A percentile compares a stretch with the other conserved stretches of the same genome.
phyloP scores from a whole-genome alignment of 2,797 vertebrate genomes.

The Bovichtus diacanthus region DNA sequence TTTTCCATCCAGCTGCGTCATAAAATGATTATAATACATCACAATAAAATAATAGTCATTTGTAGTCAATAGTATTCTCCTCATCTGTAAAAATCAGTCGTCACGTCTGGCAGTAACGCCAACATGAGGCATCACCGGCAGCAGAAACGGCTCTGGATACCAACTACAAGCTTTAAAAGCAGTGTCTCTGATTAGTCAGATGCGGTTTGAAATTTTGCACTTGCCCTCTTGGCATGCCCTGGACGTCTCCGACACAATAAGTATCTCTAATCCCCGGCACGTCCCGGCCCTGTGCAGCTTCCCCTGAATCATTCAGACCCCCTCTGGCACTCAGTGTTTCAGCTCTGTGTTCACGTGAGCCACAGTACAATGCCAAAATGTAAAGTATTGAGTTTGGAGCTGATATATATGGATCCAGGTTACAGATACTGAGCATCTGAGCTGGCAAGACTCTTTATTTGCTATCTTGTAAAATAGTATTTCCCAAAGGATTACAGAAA shows the following conservation, averaged over 20 bases:
- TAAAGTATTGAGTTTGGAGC: background rate
- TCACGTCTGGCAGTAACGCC: background rate
- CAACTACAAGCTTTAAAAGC: background rate
- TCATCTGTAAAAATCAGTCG: background rate
- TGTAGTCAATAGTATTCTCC: background rate
- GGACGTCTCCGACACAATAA: slow-evolving; percentile 12
- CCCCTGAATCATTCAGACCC: slow-evolving; percentile 49
- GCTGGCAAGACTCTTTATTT: background rate
- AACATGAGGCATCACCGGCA: background rate
- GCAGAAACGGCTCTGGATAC: background rate
- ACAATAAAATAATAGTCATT: background rate
- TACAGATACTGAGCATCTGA: background rate
- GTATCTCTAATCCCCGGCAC: slow-evolving; percentile 19
- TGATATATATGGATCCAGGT: background rate
- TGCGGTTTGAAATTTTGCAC: background rate
- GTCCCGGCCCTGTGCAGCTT: slow-evolving; percentile 9
- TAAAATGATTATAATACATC: background rate
- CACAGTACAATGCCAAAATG: background rate
- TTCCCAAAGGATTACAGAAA: background rate
- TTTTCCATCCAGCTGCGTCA: background rate
- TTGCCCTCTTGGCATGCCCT: background rate
- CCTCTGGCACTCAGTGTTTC: slow-evolving; percentile 22
- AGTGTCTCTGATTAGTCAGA: background rate
- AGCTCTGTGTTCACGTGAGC: background rate
- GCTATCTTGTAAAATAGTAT: background rate